Base-by-base conservation (phyloP, 30 jellyfish, hydroid and myxozoan genomes). In the Hydra vulgaris region DNA sequence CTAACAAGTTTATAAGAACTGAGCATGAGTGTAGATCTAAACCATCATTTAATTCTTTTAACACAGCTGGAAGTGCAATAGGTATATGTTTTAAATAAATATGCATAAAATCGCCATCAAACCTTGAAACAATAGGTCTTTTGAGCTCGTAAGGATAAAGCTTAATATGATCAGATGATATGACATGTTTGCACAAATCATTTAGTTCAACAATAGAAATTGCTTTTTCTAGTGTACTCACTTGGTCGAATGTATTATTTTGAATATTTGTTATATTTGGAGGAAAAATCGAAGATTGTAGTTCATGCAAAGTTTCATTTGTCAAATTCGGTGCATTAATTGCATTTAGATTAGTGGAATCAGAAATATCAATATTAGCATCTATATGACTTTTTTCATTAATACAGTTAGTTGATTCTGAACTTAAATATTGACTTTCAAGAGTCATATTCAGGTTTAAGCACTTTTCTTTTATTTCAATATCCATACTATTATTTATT, bases 11-110 rank as follows among this genome's bases (percentile, higher is more conserved):
- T 19, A 92, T 87, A 70, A 92, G 74, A 53, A 80, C 77, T 70
- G 83, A 92, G 70, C 98, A 92, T 17, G 95, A 80, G 18, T 84
- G 88, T 7, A 95, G 74, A 24, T 90, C 82, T 40, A 92, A 19
- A 78, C 69, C 85, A 54, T 61, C 85, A 15, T 22, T 78, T 53
- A 53, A 53, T 81, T 78, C 27, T 16, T 61, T 23, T 17, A 22
- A 22, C 53, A 54, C 53, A 73, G 15, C 66, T 21, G 40, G 40
- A 26, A 23, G 21, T 26, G 21, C 20, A 70, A 69, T 78, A 67
- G 81, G 85, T 17, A 70, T 67, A 71, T 83, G 95, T 54, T 52
- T 84, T 77, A 84, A 67, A 54, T 85, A 88, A 26, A 84, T 81
- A 81, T 80, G 85, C 74, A 70, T 96, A 68, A 85, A 76, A 18